phyloP scores from a whole-genome alignment of 2,113 vertebrate genomes.

The Australoheros scitulus region DNA sequence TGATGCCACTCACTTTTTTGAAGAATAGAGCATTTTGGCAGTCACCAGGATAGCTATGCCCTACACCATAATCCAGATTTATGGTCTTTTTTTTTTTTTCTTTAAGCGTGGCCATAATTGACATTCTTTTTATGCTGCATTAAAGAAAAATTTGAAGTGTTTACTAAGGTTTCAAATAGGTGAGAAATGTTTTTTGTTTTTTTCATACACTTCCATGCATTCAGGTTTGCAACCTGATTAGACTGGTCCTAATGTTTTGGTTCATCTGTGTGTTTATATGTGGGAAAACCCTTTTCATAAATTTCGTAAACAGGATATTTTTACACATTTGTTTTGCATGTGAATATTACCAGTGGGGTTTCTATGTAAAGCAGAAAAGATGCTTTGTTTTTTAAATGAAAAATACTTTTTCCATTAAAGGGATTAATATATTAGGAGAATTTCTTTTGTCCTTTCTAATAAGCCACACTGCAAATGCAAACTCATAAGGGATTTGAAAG shows the following conservation, averaged over 20 bases:
- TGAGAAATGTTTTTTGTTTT: not conserved
- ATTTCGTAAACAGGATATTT: not conserved
- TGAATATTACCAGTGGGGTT: conserved; percentile 35
- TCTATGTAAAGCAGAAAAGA: conserved; percentile 40
- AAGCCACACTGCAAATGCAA: not conserved
- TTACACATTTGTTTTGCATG: conserved; percentile 23
- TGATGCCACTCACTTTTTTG: not conserved
- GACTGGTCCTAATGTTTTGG: conserved; percentile 3
- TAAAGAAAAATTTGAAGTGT: not conserved
- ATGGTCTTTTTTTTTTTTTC: not conserved
- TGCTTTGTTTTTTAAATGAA: conserved; percentile 45
- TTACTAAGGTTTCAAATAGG: not conserved
- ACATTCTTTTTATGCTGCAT: not conserved
- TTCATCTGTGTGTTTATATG: not conserved
- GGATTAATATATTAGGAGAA: conserved; percentile 64
- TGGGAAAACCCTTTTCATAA: not conserved
- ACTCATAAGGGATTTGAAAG: not conserved
- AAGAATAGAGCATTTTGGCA: too few relatives aligned
- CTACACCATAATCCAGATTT: too few relatives aligned
- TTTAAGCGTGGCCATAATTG: not conserved
- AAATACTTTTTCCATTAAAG: conserved; percentile 61
- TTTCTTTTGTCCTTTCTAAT: not conserved
- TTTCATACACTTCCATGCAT: not conserved
- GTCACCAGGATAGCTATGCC: too few relatives aligned
- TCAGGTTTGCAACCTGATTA: not conserved